These are phyloP conservation scores for Hydropsyche betteni DNA, from an alignment of 2,888 invertebrate genomes.

Conservation along the genomic window DNA sequence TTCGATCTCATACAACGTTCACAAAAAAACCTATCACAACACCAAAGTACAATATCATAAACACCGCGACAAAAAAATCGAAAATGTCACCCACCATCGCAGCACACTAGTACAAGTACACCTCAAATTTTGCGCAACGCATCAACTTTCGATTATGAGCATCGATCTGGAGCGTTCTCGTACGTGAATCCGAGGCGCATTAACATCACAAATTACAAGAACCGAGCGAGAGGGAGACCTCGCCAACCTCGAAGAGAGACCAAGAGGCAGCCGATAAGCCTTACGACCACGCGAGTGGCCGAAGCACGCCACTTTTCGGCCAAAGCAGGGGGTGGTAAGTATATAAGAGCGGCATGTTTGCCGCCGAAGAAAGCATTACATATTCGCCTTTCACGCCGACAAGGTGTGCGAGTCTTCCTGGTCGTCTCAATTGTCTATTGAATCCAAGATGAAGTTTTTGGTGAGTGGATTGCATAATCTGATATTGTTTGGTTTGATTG, in stretches of 20 bases:
- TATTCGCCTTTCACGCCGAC: slow-evolving; percentile 46
- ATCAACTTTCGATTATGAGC: too few species aligned
- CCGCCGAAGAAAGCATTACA: slow-evolving; percentile 51
- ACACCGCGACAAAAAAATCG: too few species aligned
- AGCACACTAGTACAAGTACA: too few species aligned
- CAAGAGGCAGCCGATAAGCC: too few species aligned
- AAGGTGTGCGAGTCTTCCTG: slow-evolving; percentile 35
- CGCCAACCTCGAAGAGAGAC: not conserved
- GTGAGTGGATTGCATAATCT: slow-evolving; percentile 57
- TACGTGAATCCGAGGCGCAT: too few species aligned
- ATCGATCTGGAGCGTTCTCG: too few species aligned
- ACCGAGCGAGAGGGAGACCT: not conserved
- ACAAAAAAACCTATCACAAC: too few species aligned
- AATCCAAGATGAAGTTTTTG: slow-evolving; percentile 61
- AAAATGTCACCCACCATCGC: too few species aligned
- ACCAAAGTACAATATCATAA: too few species aligned
- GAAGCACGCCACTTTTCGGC: not conserved
- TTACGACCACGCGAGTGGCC: not conserved
- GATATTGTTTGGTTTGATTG: too few species aligned
- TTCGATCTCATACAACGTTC: too few species aligned
- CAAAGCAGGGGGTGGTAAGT: slow-evolving; percentile 46
- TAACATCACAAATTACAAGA: not conserved
- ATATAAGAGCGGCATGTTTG: slow-evolving; percentile 46
- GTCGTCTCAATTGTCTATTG: not conserved
- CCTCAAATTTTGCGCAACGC: too few species aligned